Conservation (phyloP, 2,797 vertebrate species). For the Philypnodon macrostomus region DNA sequence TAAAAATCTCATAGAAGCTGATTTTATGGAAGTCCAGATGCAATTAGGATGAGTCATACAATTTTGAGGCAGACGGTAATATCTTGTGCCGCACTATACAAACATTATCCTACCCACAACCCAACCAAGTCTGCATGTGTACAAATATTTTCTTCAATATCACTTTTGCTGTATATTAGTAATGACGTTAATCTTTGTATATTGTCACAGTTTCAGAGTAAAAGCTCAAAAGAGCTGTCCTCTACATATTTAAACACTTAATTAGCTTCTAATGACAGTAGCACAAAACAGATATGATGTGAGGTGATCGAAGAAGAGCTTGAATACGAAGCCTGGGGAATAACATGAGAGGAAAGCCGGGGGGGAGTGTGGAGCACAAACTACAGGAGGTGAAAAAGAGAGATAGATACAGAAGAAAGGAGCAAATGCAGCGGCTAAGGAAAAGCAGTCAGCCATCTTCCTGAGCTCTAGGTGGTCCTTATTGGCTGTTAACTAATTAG, state of each 20-base stretch:
- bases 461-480: conserved; percentile 37
- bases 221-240: conserved; percentile 35
- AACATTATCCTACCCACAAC: conserved; percentile 41
- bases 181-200: conserved; percentile 48
- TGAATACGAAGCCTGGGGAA: conserved; percentile 11
- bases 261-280: conserved; percentile 63
- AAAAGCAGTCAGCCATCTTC: conserved; percentile 17
- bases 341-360: conserved; percentile 22
- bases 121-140: conserved; percentile 15
- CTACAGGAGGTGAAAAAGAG: conserved; percentile 21
- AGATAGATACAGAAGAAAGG: conserved; percentile 10
- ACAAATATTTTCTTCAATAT: conserved; percentile 19
- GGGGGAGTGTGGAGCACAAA: no score
- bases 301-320: conserved; percentile 3
- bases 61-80: conserved; percentile 52
- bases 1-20: conserved; percentile 58
- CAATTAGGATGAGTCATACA: conserved; percentile 68
- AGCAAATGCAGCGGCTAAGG: conserved; percentile 19
- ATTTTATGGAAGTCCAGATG: conserved; percentile 54
- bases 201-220: conserved; percentile 13
- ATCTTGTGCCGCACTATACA: conserved; percentile 59
- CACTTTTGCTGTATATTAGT: conserved; percentile 32
- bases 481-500: conserved; percentile 44
- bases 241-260: conserved; percentile 35
- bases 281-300: conserved; percentile 7